These are phyloP conservation scores for human DNA, from an alignment of 2,113 vertebrate genomes.

Conservation along the genomic window DNA sequence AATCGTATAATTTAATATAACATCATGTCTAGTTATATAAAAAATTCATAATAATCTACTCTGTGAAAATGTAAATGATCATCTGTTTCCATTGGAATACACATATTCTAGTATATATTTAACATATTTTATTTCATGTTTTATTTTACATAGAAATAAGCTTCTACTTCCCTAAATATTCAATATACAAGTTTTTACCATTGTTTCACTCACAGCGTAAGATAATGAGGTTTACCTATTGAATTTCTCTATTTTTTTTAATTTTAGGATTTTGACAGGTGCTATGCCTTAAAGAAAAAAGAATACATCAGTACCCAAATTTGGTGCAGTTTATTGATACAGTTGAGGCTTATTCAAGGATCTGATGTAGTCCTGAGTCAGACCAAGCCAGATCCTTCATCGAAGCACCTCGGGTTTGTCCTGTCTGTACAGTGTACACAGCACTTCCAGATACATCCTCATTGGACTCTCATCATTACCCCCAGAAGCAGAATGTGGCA, in stretches of 20 bases:
- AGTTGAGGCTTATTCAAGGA: neutral
- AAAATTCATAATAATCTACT: slow-evolving; percentile 22
- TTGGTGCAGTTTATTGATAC: neutral
- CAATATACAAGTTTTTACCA: neutral
- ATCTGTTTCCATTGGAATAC: neutral
- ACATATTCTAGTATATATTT: neutral
- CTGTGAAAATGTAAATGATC: slow-evolving; percentile 19
- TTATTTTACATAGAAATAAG: slow-evolving; percentile 50
- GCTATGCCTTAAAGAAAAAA: slow-evolving; percentile 3
- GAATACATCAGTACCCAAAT: neutral
- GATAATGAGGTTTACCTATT: neutral
- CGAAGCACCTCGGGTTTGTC: neutral
- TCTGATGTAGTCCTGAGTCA: neutral
- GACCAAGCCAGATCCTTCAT: neutral
- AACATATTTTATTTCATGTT: slow-evolving; percentile 21
- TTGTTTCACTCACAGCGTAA: neutral
- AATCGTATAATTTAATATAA: slow-evolving; percentile 3
- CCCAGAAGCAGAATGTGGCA: neutral
- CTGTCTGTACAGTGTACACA: neutral
- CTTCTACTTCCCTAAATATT: slow-evolving; percentile 14
- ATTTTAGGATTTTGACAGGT: slow-evolving; percentile 27
- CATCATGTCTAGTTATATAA: neutral
- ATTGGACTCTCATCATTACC: neutral
- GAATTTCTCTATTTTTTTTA: neutral
- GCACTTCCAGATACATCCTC: neutral